Conservation (phyloP, 2,888 invertebrate genomes). For the Petrolisthes manimaculis region DNA sequence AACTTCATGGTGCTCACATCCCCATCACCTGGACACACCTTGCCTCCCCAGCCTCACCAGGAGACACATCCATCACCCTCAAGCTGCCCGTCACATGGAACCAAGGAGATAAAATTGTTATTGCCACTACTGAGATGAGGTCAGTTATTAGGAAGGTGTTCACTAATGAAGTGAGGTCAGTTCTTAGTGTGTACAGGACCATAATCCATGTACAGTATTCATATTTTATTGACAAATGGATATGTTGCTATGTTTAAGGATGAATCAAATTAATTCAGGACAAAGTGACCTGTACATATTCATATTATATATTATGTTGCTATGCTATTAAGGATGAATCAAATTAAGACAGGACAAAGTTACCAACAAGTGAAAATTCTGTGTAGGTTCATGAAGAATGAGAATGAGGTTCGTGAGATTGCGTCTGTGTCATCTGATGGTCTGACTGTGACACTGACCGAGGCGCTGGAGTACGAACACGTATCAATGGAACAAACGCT, state of each 20-base stretch:
- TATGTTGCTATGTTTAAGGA: too few relatives aligned
- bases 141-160: neutral
- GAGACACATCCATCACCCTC: constrained; percentile 34
- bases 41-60: constrained; percentile 42
- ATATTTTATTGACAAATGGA: too few relatives aligned
- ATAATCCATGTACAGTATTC: too few relatives aligned
- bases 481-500: constrained; percentile 58
- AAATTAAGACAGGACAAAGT: too few relatives aligned
- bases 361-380: too few relatives aligned
- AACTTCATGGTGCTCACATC: constrained; percentile 56
- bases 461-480: constrained; percentile 50
- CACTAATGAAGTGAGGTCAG: too few relatives aligned
- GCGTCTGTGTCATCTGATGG: constrained; percentile 53
- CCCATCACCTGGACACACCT: constrained; percentile 61
- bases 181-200: neutral
- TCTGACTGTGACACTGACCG: constrained; percentile 42
- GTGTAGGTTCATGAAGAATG: constrained; percentile 39
- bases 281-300: too few relatives aligned
- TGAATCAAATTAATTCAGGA: too few relatives aligned
- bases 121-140: constrained; percentile 57
- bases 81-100: constrained; percentile 53
- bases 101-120: constrained; percentile 55
- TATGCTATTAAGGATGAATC: too few relatives aligned
- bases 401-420: constrained; percentile 56
- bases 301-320: too few relatives aligned